A percentile compares a stretch with the other conserved stretches of the same genome.
These are phyloP conservation scores for Phytoseiulus persimilis DNA, from an alignment of 2,888 invertebrate species.

Conservation along the genomic window DNA sequence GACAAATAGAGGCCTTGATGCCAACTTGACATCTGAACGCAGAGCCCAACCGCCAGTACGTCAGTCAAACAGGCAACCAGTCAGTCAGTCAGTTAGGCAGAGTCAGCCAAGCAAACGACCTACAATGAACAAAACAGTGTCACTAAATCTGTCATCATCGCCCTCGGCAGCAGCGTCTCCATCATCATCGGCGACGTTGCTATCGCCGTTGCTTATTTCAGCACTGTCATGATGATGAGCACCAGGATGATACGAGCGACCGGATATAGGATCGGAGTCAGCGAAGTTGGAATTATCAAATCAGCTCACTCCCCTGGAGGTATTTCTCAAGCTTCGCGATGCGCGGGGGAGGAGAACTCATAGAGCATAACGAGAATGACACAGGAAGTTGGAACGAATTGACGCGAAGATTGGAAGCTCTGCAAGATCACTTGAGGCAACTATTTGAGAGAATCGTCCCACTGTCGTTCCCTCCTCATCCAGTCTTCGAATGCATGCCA, in stretches of 20 bases:
- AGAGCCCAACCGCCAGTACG: not conserved
- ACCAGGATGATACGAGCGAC: not conserved
- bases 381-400: no score
- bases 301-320: not conserved
- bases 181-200: not conserved
- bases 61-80: not conserved
- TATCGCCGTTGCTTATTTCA: not conserved
- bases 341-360: not conserved
- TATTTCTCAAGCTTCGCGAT: not conserved
- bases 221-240: not conserved
- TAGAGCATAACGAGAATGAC: not conserved
- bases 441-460: no score
- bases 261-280: not conserved
- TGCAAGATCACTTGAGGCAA: no score
- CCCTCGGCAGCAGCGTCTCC: not conserved
- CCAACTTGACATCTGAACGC: not conserved
- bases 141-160: conserved; percentile 5
- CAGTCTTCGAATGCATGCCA: no score
- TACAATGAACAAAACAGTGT: not conserved
- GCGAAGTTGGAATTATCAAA: not conserved
- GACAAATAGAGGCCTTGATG: not conserved
- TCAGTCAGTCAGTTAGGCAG: not conserved
- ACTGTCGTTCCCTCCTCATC: no score
- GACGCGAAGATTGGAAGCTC: no score
- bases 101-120: not conserved